Percentiles rank a stretch among this genome's conserved stretches.
Conservation (phyloP, 1,140 invertebrate genomes). For the Papilio aristodemus region DNA sequence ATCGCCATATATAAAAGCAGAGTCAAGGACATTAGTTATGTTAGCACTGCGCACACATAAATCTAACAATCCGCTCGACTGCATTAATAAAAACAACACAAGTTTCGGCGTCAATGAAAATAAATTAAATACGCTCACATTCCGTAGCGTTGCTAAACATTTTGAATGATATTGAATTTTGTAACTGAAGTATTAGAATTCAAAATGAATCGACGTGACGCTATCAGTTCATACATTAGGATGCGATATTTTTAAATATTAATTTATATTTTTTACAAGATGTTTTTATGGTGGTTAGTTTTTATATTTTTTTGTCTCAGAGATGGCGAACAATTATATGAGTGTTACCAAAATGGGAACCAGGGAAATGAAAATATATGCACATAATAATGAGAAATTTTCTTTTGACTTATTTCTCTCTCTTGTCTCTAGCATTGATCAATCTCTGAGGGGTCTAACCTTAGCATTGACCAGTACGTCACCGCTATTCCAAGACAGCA, state of each 20-base stretch:
- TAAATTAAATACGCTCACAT: conserved; percentile 6
- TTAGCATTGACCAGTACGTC: too few species aligned
- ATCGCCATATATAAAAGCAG: neutral
- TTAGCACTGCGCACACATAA: neutral
- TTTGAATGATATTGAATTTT: neutral
- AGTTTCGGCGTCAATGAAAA: conserved; percentile 16
- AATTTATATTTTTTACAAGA: neutral
- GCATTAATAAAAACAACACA: conserved; percentile 15
- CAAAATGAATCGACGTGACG: neutral
- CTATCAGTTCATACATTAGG: neutral
- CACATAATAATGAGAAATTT: too few species aligned
- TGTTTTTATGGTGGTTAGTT: neutral
- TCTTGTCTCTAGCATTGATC: too few species aligned
- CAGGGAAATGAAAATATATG: too few species aligned
- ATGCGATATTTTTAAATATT: neutral
- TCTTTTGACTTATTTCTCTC: too few species aligned
- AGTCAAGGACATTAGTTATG: neutral
- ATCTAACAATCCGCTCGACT: neutral
- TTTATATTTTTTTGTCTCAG: too few species aligned
- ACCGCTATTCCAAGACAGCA: too few species aligned
- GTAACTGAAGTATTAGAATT: neutral
- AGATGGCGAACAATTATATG: too few species aligned
- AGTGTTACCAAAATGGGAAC: too few species aligned
- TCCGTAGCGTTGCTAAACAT: neutral
- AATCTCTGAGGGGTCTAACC: too few species aligned